phyloP scores from a whole-genome alignment of 1,140 invertebrate species.

The Bombus superbus region DNA sequence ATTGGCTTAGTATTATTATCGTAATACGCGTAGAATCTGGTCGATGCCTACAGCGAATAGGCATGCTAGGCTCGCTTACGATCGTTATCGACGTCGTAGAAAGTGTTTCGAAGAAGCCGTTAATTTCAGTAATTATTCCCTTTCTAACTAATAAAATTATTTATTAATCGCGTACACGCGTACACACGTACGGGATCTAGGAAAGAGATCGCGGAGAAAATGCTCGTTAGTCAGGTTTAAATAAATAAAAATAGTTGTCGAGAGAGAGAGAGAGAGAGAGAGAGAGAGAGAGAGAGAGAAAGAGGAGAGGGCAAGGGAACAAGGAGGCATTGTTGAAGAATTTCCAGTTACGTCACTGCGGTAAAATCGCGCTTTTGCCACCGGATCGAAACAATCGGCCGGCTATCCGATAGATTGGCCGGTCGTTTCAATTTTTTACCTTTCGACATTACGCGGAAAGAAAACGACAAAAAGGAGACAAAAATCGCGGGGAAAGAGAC shows the following conservation, averaged over 20 bases:
- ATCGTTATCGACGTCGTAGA: conserved; percentile 6
- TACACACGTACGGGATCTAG: neutral
- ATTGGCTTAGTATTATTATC: neutral
- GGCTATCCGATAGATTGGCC: conserved; percentile 9
- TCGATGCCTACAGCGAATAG: neutral
- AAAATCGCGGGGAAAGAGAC: no score
- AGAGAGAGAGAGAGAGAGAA: no score
- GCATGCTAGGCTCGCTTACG: neutral
- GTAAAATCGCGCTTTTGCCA: conserved; percentile 8
- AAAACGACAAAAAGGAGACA: no score
- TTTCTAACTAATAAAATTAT: conserved; percentile 24
- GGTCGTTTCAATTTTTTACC: neutral
- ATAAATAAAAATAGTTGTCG: conserved; percentile 1
- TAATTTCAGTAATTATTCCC: conserved; percentile 21
- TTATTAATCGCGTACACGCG: neutral
- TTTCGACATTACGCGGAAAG: no score
- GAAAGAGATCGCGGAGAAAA: conserved; percentile 12
- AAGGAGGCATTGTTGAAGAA: neutral
- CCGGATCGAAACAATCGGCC: conserved; percentile 22
- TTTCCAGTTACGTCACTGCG: conserved; percentile 6
- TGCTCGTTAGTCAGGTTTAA: conserved; percentile 5
- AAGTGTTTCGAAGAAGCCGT: conserved; percentile 16
- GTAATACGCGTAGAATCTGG: neutral
- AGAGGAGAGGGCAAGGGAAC: neutral
- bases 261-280: no score